Evolutionary conservation across 2,888 invertebrate species (phyloP).

Genomic region (Drosophila heteroneura): DNA sequence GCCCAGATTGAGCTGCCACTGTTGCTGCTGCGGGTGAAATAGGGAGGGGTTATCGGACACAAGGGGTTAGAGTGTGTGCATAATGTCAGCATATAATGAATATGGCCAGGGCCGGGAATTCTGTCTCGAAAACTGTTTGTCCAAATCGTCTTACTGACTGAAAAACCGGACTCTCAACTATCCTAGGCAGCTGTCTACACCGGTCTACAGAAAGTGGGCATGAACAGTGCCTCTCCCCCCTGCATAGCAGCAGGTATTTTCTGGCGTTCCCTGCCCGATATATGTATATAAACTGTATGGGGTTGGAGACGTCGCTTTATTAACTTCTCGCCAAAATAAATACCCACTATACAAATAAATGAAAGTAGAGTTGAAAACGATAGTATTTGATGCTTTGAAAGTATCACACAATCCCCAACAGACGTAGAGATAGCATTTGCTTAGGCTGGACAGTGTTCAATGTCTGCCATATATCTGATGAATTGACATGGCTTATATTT

Average conservation of each 20-base stretch:
- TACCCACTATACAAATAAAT: not conserved
- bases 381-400: not conserved
- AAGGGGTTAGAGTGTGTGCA: slow-evolving; percentile 40
- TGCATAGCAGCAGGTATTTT: not conserved
- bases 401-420: not conserved
- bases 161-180: slow-evolving; percentile 3
- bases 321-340: not conserved
- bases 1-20: slow-evolving; percentile 16
- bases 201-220: not conserved
- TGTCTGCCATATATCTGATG: not conserved
- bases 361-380: not conserved
- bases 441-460: not conserved
- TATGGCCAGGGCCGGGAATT: slow-evolving; percentile 49
- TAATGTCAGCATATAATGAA: slow-evolving; percentile 66
- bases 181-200: slow-evolving; percentile 9
- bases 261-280: not conserved
- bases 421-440: not conserved
- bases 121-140: slow-evolving; percentile 51
- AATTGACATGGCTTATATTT: not conserved
- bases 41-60: not conserved
- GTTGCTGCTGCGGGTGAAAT: slow-evolving; percentile 1
- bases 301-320: not conserved
- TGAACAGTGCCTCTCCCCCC: not conserved
- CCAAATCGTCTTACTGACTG: slow-evolving; percentile 42
- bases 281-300: not conserved